These are phyloP conservation scores for Stegophylla sp. DNA, from an alignment of 2,888 invertebrate species.

Conservation along the genomic window DNA sequence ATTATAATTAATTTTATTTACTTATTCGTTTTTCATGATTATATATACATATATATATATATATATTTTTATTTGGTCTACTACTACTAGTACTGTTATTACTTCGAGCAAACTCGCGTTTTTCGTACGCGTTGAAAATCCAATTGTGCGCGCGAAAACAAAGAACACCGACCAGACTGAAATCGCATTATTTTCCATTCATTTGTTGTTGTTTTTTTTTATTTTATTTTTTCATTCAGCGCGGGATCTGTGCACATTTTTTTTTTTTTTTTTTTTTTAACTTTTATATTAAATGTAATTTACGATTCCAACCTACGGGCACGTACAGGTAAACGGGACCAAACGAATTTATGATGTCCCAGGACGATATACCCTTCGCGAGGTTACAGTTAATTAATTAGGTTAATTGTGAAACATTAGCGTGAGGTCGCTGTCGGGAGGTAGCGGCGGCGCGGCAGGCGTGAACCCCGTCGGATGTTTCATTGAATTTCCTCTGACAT, in stretches of 20 bases:
- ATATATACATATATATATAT: no score
- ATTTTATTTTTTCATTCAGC: constrained; percentile 22
- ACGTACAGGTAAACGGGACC: constrained; percentile 51
- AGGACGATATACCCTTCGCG: constrained; percentile 53
- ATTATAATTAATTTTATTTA: constrained; percentile 24
- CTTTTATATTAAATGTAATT: constrained; percentile 67
- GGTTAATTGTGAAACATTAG: constrained; percentile 59
- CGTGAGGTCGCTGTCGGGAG: constrained; percentile 34
- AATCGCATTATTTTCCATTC: constrained; percentile 45
- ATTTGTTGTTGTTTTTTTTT: constrained; percentile 32
- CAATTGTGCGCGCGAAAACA: constrained; percentile 24
- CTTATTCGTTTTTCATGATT: constrained; percentile 27
- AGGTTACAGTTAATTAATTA: constrained; percentile 58
- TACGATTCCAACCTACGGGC: constrained; percentile 54
- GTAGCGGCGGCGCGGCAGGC: background rate
- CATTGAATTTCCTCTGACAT: constrained; percentile 55
- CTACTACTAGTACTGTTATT: no score
- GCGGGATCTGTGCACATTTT: constrained; percentile 26
- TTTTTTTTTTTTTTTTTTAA: constrained; percentile 30
- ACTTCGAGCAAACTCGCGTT: background rate
- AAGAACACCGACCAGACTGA: constrained; percentile 33
- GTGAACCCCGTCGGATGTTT: constrained; percentile 55
- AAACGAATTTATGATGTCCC: constrained; percentile 56
- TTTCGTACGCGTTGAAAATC: constrained; percentile 6
- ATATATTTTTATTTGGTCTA: constrained; percentile 20